phyloP scores from a whole-genome alignment of 1,140 invertebrate genomes.

The Atta colombica region DNA sequence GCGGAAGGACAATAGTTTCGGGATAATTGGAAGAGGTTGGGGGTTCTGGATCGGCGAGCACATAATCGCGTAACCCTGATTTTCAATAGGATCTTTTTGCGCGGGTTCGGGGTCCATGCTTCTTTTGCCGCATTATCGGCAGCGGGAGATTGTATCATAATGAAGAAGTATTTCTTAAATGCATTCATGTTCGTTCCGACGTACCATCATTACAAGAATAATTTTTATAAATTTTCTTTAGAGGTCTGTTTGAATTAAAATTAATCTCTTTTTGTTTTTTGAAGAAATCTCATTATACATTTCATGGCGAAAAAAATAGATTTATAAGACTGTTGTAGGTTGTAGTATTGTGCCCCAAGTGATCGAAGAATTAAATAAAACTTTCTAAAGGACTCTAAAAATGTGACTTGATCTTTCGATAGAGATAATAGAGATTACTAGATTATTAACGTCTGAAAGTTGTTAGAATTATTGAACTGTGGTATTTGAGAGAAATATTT shows the following conservation, averaged over 20 bases:
- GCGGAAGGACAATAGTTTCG: conserved; percentile 77
- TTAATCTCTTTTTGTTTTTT: background rate
- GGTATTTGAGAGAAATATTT: background rate
- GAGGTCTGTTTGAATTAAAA: background rate
- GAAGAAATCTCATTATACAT: background rate
- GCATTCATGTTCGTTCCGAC: conserved; percentile 1
- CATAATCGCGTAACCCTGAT: conserved; percentile 71
- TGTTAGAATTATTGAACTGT: conserved; percentile 33
- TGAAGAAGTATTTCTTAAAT: conserved; percentile 28
- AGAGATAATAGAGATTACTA: conserved; percentile 8
- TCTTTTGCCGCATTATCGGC: conserved; percentile 41
- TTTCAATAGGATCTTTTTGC: conserved; percentile 68
- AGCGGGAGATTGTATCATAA: conserved; percentile 37
- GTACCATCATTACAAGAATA: background rate
- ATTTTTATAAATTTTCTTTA: conserved; percentile 5
- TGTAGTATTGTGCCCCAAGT: conserved; percentile 17
- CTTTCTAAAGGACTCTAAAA: conserved; percentile 27
- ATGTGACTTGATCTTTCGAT: background rate
- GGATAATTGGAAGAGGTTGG: conserved; percentile 76
- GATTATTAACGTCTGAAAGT: conserved; percentile 22
- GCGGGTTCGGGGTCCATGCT: conserved; percentile 21
- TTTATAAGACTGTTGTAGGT: background rate
- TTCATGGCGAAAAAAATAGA: conserved; percentile 25
- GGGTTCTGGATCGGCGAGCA: conserved; percentile 70
- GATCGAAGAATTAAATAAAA: background rate